phyloP scores from a whole-genome alignment of 1,140 invertebrate species.

The Andricus grossulariae region DNA sequence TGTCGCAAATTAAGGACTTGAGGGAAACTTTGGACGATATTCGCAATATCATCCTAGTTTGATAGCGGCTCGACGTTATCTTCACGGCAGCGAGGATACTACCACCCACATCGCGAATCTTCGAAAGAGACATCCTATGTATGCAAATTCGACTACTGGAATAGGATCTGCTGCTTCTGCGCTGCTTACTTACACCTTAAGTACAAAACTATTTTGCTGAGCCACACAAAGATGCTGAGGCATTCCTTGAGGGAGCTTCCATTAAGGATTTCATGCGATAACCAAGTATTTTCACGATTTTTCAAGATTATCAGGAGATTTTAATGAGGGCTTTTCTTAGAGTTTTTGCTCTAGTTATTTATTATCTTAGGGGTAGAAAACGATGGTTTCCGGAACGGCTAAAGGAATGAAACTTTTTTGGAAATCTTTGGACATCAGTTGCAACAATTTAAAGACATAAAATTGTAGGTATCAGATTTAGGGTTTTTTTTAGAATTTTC shows the following conservation, averaged over 20 bases:
- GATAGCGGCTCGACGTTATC: slow-evolving; percentile 31
- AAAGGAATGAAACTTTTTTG: too few species aligned
- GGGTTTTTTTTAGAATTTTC: too few species aligned
- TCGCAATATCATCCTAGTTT: slow-evolving; percentile 30
- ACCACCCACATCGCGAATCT: slow-evolving; percentile 28
- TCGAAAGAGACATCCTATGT: slow-evolving; percentile 30
- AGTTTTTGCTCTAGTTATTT: too few species aligned
- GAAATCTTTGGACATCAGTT: too few species aligned
- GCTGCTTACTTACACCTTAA: slow-evolving; percentile 21
- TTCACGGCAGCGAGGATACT: slow-evolving; percentile 4
- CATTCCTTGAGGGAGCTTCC: neutral
- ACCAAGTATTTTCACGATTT: too few species aligned
- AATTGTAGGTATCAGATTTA: too few species aligned
- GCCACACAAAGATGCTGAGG: slow-evolving; percentile 10
- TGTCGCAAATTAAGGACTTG: slow-evolving; percentile 29
- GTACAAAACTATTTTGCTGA: slow-evolving; percentile 26
- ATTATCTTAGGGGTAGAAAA: too few species aligned
- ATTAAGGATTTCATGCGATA: too few species aligned
- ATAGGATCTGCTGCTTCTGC: neutral
- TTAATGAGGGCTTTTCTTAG: too few species aligned
- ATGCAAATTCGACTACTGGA: slow-evolving; percentile 29
- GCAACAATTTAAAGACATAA: too few species aligned
- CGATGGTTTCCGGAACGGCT: too few species aligned
- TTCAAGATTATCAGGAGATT: too few species aligned
- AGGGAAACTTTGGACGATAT: slow-evolving; percentile 29